Evolutionary conservation across 2,888 invertebrate species (phyloP), one percentile per base, ranked within the genome.

Genomic region (Cordilura impudica): DNA sequence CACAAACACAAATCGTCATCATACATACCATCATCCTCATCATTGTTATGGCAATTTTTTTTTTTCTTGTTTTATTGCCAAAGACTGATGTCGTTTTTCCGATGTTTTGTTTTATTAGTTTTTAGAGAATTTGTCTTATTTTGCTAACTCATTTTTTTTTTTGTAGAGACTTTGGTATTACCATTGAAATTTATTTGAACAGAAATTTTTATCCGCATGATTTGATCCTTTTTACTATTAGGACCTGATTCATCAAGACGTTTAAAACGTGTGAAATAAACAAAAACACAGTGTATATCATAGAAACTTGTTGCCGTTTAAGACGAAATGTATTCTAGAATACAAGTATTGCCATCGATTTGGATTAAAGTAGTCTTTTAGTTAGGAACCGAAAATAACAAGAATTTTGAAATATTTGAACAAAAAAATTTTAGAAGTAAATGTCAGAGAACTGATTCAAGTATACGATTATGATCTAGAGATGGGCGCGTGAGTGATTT

Each of bases 111-210:
- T 49, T 49, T 10, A 19, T 21, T 19, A 19, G 31, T 72, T 70
- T 35, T 45, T 43, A 39, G 35, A 53, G 53, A 71, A 45, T 61
- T 73, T 66, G 53, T 66, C 31, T 58, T 74, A 67, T 74, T 74
- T 74, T 66, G 58, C 18, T 66, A 67, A 53, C 53, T 51, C 43
- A 31, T 66, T 58, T 58, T 16, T 23, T 6, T 43, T 43, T 16
- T 45, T 18, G 45, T 67, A 45, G 60, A n/a, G 51, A 65, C 19
- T 18, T 39, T 74, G 53, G 58, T 60, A 74, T 74, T 74, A 58
- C 73, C 73, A 74, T 78, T 78, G 53, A 65, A 78, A 73, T 78
- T 73, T 78, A 74, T 78, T 74, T 69, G 78, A 69, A 69, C 78
- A 65, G 69, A 78, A 70, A 74, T 69, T 70, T 70, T 67, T 63